These are phyloP conservation scores for Cephalopachus bancanus DNA, from an alignment of 2,797 vertebrate genomes.

Conservation along the genomic window DNA sequence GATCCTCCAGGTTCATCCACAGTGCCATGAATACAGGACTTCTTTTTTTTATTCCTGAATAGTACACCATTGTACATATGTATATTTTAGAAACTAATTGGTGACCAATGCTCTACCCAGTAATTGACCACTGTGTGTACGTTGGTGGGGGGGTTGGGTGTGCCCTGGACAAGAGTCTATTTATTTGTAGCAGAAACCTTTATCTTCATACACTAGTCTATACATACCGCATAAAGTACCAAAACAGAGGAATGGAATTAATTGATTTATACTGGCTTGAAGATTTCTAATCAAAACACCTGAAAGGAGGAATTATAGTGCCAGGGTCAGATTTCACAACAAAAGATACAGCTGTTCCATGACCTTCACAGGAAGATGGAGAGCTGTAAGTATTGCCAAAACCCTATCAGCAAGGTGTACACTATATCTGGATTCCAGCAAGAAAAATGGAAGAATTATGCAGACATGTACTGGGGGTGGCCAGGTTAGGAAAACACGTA, in stretches of 20 bases:
- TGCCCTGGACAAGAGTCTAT: background rate
- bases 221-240: constrained; percentile 70
- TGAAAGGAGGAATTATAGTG: constrained; percentile 73
- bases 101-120: constrained; percentile 61
- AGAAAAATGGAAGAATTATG: constrained; percentile 85
- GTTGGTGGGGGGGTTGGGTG: background rate
- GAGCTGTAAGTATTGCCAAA: background rate
- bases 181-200: constrained; percentile 68
- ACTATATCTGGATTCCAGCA: constrained; percentile 71
- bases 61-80: background rate
- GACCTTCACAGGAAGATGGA: constrained; percentile 51
- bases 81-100: constrained; percentile 79
- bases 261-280: constrained; percentile 80
- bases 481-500: constrained; percentile 84
- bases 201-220: constrained; percentile 78
- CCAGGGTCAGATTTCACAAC: constrained; percentile 79
- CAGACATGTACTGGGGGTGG: constrained; percentile 80
- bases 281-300: constrained; percentile 84
- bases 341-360: constrained; percentile 72
- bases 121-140: too few relatives aligned
- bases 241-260: constrained; percentile 80
- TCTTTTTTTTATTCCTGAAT: background rate
- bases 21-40: background rate
- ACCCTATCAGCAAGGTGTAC: constrained; percentile 63
- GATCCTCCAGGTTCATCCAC: background rate